A percentile compares a stretch with the other conserved stretches of the same genome.
Evolutionary conservation across 2,113 vertebrate species (phyloP).

Genomic region (Microcebus ravelobensis): DNA sequence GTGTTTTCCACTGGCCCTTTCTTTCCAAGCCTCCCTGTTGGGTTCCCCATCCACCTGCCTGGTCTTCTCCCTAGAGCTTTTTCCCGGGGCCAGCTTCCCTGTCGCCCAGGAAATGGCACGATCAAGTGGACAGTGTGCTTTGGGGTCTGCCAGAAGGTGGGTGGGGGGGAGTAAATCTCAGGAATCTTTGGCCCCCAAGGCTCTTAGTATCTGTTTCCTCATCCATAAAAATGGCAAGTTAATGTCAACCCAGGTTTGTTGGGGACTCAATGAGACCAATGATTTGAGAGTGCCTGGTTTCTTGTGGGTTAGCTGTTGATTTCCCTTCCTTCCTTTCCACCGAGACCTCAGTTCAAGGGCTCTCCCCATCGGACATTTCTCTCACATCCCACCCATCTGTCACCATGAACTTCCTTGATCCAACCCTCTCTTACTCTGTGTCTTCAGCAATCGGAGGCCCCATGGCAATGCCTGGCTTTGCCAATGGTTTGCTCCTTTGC

Average conservation of each 20-base stretch:
- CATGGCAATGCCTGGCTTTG: not conserved
- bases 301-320: not conserved
- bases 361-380: not conserved
- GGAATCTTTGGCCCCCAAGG: not conserved
- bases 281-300: not conserved
- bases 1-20: not conserved
- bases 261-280: not conserved
- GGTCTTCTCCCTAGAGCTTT: not conserved
- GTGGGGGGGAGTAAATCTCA: not conserved
- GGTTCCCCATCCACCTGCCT: not conserved
- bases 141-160: not conserved
- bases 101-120: not conserved
- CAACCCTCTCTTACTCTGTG: no score
- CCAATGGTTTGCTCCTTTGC: not conserved
- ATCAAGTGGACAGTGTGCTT: not conserved
- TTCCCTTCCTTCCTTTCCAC: not conserved
- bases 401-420: not conserved
- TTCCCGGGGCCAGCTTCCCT: not conserved
- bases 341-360: not conserved
- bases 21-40: not conserved
- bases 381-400: not conserved
- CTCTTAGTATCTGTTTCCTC: not conserved
- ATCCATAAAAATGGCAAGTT: not conserved
- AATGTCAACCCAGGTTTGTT: not conserved
- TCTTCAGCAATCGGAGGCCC: not conserved